These are phyloP conservation scores for Arion vulgaris DNA, from an alignment of 1,140 invertebrate genomes.

Conservation along the genomic window DNA sequence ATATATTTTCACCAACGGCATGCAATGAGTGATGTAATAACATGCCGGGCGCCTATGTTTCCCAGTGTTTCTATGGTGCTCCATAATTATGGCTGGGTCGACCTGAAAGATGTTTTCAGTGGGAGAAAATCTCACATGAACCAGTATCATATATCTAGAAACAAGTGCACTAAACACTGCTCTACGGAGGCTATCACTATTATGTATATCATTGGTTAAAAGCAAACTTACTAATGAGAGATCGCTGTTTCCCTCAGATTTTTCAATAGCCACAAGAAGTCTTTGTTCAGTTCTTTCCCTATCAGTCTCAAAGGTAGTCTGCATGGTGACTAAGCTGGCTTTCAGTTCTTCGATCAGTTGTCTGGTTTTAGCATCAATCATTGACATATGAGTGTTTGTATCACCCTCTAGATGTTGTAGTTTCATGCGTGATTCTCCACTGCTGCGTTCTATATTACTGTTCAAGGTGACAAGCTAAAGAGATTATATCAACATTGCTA, in stretches of 20 bases:
- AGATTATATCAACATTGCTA: background rate
- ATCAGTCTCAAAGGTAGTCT: conserved; percentile 57
- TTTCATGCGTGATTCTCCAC: conserved; percentile 62
- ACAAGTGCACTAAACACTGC: no score
- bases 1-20: no score
- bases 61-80: no score
- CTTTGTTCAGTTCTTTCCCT: conserved; percentile 64
- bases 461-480: conserved; percentile 57
- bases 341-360: conserved; percentile 67
- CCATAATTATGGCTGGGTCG: no score
- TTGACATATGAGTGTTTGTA: conserved; percentile 61
- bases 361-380: conserved; percentile 64
- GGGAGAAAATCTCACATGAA: no score
- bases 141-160: no score
- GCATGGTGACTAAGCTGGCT: conserved; percentile 50
- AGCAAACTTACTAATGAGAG: conserved; percentile 52
- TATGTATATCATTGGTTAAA: no score
- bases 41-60: no score
- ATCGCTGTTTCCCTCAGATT: conserved; percentile 49
- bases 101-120: no score
- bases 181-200: no score
- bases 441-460: conserved; percentile 54
- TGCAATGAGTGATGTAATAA: no score
- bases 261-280: conserved; percentile 56
- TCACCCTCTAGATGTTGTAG: conserved; percentile 65